Base-by-base conservation (phyloP, 2,113 vertebrate genomes). In the Sander lucioperca region DNA sequence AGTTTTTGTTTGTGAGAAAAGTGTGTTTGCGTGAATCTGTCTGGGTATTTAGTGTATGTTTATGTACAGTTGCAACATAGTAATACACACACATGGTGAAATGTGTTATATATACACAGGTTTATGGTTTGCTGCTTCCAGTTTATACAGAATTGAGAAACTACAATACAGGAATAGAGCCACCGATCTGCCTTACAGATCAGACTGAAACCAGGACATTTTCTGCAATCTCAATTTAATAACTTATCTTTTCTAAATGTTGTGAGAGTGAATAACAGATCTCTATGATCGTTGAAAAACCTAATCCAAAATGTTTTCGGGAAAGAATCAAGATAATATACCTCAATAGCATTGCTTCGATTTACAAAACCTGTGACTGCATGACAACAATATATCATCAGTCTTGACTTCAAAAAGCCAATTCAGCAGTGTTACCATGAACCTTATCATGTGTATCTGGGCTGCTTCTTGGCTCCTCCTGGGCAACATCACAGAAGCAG, bases 1-100 rank as follows among this genome's bases (percentile, higher is more conserved):
- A 85, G 59, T 66, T 80, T 89, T 75, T 66, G 56, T 79, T 85
- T 87, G 86, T 82, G 86, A 92, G 85, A 89, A 90, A 82, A 76
- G 51, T 84, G 66, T 71, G 80, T 87, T 87, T 86, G 77, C 70
- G 87, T 77, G 84, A 58, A 25, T 73, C 74, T 79, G 77, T 77
- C 56, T 25, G 61, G 36, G 61, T 75, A 51, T 85, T 84, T 62
- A 81, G 36, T 56, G 56, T 48, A 75, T 90, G 83, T 87, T 88
- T 87, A 82, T 71, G 63, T 50, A 72, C 50, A 66, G 30, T 86
- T 82, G 76, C 56, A 90, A 87, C 76, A 85, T 59, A 74, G 67
- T 62, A 80, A 79, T 14, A 48, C 58, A 74, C 57, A 50, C 67
- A 77, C 57, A 45, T 57, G 64, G 70, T 74, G 47, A 77, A 70